Percentiles rank a stretch among this genome's conserved stretches.
phyloP scores from a whole-genome alignment of 2,888 invertebrate genomes.

The Deilephila porcellus region DNA sequence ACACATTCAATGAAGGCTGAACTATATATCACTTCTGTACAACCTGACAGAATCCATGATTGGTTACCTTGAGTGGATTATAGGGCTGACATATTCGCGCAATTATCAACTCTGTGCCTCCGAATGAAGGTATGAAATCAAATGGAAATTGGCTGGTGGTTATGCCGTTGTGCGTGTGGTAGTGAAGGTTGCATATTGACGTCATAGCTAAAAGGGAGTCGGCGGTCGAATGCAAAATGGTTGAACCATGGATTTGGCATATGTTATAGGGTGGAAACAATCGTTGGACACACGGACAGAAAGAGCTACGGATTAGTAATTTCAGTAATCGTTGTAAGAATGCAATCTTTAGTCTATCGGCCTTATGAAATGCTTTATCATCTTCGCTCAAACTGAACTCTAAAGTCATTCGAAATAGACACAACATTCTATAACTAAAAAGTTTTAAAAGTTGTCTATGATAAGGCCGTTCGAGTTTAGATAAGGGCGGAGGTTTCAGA shows the following conservation, averaged over 20 bases:
- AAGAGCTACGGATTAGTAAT: background rate
- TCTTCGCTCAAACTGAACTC: too few species aligned
- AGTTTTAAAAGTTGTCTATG: too few species aligned
- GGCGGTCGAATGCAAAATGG: constrained; percentile 82
- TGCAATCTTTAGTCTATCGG: background rate
- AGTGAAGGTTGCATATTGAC: constrained; percentile 76
- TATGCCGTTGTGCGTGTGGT: constrained; percentile 48
- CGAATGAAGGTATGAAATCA: constrained; percentile 30
- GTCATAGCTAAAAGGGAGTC: constrained; percentile 80
- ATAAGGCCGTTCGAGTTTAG: too few species aligned
- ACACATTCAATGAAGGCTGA: constrained; percentile 82
- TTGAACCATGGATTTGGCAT: constrained; percentile 84
- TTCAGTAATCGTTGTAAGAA: background rate
- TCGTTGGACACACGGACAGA: constrained; percentile 60
- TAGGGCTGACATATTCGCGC: constrained; percentile 35
- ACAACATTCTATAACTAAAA: too few species aligned
- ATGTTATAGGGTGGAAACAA: constrained; percentile 80
- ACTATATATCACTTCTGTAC: constrained; percentile 80
- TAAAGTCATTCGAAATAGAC: too few species aligned
- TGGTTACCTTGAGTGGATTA: constrained; percentile 54
- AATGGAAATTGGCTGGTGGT: constrained; percentile 26
- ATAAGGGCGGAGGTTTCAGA: too few species aligned
- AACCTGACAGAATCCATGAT: constrained; percentile 69
- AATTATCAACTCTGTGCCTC: constrained; percentile 33
- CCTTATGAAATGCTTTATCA: too few species aligned